Evolutionary conservation across 1,140 invertebrate species (phyloP).

Genomic region (Leucophenga varia): DNA sequence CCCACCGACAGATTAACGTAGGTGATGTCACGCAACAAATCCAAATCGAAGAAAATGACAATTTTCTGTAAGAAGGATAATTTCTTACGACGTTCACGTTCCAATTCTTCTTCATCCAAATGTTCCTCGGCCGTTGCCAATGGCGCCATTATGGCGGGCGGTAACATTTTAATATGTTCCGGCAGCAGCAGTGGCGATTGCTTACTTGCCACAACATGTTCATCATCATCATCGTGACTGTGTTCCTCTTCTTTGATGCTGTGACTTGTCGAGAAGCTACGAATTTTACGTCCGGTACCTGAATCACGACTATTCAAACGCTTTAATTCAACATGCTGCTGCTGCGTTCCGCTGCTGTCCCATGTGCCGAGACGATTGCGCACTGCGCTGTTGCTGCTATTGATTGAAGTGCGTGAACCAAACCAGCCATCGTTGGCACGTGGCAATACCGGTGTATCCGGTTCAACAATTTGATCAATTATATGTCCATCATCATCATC

Average conservation of each 20-base stretch:
- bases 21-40: constrained; percentile 65
- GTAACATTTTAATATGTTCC: background rate
- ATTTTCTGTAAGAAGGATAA: constrained; percentile 60
- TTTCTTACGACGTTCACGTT: constrained; percentile 39
- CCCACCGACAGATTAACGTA: constrained; percentile 70
- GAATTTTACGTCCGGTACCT: constrained; percentile 13
- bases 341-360: constrained; percentile 29
- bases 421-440: constrained; percentile 68
- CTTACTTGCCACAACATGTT: constrained; percentile 5
- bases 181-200: background rate
- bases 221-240: constrained; percentile 3
- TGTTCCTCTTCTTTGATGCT: constrained; percentile 44
- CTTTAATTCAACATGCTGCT: constrained; percentile 34
- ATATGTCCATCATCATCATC: constrained; percentile 34
- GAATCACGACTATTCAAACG: constrained; percentile 33
- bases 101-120: constrained; percentile 38
- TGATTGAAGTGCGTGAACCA: constrained; percentile 53
- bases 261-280: constrained; percentile 41
- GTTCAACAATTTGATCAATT: constrained; percentile 59
- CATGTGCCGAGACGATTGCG: constrained; percentile 38
- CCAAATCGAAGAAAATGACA: constrained; percentile 66
- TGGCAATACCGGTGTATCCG: constrained; percentile 66
- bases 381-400: constrained; percentile 25
- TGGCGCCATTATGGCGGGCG: background rate
- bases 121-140: constrained; percentile 29